Conservation (phyloP, 1,140 invertebrate genomes). For the Temnothorax curvispinosus region DNA sequence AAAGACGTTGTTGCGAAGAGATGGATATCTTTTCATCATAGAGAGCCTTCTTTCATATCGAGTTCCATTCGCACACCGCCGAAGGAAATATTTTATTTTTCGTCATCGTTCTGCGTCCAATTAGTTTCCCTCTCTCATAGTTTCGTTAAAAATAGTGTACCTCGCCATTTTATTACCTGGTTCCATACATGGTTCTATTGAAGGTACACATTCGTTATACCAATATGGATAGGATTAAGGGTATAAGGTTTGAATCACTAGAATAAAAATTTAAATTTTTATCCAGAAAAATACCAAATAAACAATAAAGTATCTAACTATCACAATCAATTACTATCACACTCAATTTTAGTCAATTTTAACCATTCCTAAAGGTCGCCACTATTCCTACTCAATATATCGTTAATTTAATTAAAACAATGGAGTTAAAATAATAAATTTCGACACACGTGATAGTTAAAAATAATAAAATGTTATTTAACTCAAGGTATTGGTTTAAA, state of each 20-base stretch:
- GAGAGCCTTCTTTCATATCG: slow-evolving; percentile 62
- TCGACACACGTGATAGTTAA: no score
- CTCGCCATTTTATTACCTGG: background rate
- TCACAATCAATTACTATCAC: background rate
- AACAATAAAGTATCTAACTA: background rate
- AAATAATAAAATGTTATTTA: no score
- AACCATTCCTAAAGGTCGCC: no score
- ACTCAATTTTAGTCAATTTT: no score
- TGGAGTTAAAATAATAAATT: no score
- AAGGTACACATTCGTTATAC: background rate
- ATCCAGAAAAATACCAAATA: background rate
- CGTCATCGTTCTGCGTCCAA: slow-evolving; percentile 50
- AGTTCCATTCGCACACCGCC: slow-evolving; percentile 48
- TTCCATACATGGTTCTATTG: background rate
- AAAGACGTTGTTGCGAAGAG: slow-evolving; percentile 62
- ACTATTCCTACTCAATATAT: no score
- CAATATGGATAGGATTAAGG: background rate
- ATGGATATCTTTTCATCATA: slow-evolving; percentile 64
- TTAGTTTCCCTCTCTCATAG: slow-evolving; percentile 16
- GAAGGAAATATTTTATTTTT: slow-evolving; percentile 56
- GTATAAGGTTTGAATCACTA: background rate
- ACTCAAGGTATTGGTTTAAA: no score
- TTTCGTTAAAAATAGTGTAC: background rate
- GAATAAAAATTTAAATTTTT: slow-evolving; percentile 4
- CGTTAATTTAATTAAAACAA: no score